These are phyloP conservation scores for Gambelia wislizenii DNA, from an alignment of 2,797 vertebrate genomes.

Conservation along the genomic window DNA sequence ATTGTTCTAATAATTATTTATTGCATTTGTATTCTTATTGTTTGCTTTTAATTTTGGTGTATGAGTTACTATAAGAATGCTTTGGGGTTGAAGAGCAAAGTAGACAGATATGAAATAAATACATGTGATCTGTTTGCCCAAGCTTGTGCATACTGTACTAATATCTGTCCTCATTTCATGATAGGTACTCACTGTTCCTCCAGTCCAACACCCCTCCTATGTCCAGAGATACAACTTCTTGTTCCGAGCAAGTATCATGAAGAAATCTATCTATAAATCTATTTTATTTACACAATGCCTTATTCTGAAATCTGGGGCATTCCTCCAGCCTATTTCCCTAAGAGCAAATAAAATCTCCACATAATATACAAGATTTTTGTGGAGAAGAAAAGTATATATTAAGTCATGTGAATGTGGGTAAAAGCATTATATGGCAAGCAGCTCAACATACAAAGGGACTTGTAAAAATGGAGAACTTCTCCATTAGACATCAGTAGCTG, in stretches of 20 bases:
- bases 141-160: background rate
- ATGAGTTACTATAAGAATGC: background rate
- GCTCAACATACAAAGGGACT: rapidly evolving
- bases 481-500: rapidly evolving
- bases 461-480: background rate
- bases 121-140: background rate
- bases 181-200: background rate
- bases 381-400: background rate
- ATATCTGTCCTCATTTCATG: background rate
- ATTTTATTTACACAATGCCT: too few species aligned
- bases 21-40: background rate
- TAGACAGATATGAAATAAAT: background rate
- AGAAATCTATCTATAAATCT: background rate
- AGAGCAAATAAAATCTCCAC: background rate
- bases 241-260: background rate
- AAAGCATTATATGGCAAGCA: background rate
- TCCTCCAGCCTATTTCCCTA: background rate
- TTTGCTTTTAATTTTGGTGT: background rate
- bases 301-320: too few species aligned
- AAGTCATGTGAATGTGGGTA: background rate
- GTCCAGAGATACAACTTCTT: background rate
- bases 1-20: background rate
- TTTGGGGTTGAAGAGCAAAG: background rate
- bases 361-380: background rate
- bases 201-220: background rate